Evolutionary conservation across 2,888 invertebrate genomes (phyloP), one percentile per base, ranked within the genome.

Genomic region (Pachycephus smyrnensis): DNA sequence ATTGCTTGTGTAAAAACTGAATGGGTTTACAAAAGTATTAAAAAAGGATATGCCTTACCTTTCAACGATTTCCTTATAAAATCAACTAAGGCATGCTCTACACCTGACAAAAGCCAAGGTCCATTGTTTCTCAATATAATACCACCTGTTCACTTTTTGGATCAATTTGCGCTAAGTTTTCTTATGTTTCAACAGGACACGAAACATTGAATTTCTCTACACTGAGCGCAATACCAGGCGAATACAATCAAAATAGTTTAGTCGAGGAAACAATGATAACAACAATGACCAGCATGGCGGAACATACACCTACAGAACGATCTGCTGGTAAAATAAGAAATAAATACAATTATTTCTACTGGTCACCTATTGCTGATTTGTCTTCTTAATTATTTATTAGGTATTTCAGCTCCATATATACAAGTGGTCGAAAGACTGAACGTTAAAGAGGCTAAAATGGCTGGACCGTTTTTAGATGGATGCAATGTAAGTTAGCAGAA

Each of bases 391-490:
- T 55, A 23, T 55, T 55, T 55, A 23, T 55, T 55, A 55, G 55
- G 9, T 55, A 75, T 79, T 80, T 73, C 75, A 79, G 76, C 81
- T 30, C 84, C 84, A 35, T 88, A 89, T 77, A 83, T 86, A 81
- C 69, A 79, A 30, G 76, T 79, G 33, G 68, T 89, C 23, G 87
- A 88, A 0, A 86, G 79, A 77, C 92, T 96, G 71, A 95, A 96
- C 85, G 92, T 96, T 82, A 94, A 94, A 77, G 92, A 93, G 79
- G 94, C 95, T 1, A 95, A 95, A 88, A 94, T 94, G 88, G 95
- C 95, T 81, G 97, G 97, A 55, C 93, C 94, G 80, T 97, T 97
- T 89, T 94, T 98, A 78, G 98, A 98, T 92, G 98, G 98, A 75
- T 98, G 97, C 89, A 96, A 95, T 91, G 96, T 97, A 91, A 93